Evolutionary conservation across 2,888 invertebrate species (phyloP), one percentile per base, ranked within the genome.

Genomic region (Stictocephala bisonia): DNA sequence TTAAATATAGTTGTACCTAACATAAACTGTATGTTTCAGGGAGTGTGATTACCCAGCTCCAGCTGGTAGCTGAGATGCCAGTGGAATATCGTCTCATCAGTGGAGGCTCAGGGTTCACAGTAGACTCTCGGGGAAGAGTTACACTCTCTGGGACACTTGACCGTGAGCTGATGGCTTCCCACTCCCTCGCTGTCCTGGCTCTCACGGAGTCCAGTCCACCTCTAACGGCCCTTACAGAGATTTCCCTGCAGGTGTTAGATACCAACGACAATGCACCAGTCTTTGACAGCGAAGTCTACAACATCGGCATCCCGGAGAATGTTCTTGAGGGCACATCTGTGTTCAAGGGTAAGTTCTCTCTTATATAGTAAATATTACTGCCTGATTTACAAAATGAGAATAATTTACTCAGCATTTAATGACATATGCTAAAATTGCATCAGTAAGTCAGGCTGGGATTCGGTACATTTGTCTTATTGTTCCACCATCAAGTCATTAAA

Each of bases 181-280:
- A 94, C 83, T 82, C 90, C 70, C 89, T 95, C 77, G 92, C 92
- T 74, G 86, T 91, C 9, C 84, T 90, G 27, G 92, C 92, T 0
- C 89, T 93, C 82, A 92, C 92, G 0, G 88, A 89, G 78, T 88
- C 90, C 9, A 91, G 90, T 78, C 93, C 93, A 13, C 88, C 92
- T 1, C 83, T 93, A 29, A 91, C 90, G 20, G 88, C 90, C 9
- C 85, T 92, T 78, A 88, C 90, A 18, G 89, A 90, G 84, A 90
- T 96, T 74, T 87, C 88, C 3, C 86, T 97, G 71, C 91, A 93
- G 84, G 92, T 97, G 73, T 87, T 93, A 76, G 97, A 97, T 83
- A 93, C 93, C 78, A 97, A 97, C 84, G 96, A 97, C 84, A 94
- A 96, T 84, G 89, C 90, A 66, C 97, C 97, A 0, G 86, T 88